Base-by-base conservation (phyloP, 2,888 invertebrate genomes). In the Phorcus lineatus region DNA sequence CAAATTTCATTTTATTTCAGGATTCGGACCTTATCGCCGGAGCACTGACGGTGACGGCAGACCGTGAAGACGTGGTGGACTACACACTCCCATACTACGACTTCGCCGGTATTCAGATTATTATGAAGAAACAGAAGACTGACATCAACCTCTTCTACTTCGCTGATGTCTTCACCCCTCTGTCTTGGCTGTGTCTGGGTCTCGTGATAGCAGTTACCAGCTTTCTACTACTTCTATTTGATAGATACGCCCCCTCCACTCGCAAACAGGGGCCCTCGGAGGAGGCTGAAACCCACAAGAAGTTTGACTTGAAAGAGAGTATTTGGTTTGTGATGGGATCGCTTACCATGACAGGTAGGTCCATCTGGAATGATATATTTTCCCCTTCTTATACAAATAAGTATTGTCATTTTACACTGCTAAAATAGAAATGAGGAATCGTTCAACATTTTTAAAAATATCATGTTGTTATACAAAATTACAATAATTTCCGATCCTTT, bases 291-390 rank as follows among this genome's bases (percentile, higher is more conserved):
- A 40, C 24, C 13, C 28, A 54, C 36, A 47, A 66, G 9, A 77
- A 70, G 0, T 86, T 82, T 90, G 97, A 97, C 0, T 92, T 98
- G 11, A 97, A 97, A 88, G 98, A 98, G 93, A 97, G 97, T 89
- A 97, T 98, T 91, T 98, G 98, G 98, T 98, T 98, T 91, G 97
- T 97, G 0, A 92, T 98, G 75, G 98, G 97, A 0, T 97, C 97
- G 0, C 97, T 98, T 92, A 98, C 98, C 0, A 97, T 97, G 0
- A 97, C 97, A 83, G 90, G 90, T 88, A 79, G 66, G 81, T n/a
- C n/a, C n/a, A n/a, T n/a, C n/a, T 55, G 47, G 13, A 47, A 47
- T 47, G 13, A 6, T 6, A 9, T 47, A 36, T 6, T 36, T 7
- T 6, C n/a, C n/a, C n/a, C n/a, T n/a, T n/a, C 3, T 36, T 36